Percentiles rank a stretch among this genome's conserved stretches.
These are phyloP conservation scores for Phylloscopus collybita DNA, from an alignment of 2,797 vertebrate genomes.

Conservation along the genomic window DNA sequence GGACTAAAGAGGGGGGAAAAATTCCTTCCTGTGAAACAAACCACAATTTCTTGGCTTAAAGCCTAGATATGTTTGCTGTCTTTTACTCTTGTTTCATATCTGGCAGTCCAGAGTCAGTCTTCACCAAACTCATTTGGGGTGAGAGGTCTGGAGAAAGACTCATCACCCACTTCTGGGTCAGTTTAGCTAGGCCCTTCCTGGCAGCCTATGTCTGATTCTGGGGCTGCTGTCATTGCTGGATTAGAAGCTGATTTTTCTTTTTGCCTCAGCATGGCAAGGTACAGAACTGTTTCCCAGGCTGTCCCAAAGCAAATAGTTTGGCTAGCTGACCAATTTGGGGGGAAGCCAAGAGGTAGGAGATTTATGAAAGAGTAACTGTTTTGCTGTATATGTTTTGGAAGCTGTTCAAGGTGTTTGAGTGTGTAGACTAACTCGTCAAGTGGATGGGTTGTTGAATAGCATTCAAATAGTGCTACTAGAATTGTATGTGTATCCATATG, in stretches of 20 bases:
- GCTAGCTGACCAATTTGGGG: neutral
- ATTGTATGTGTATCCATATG: neutral
- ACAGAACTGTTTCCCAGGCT: neutral
- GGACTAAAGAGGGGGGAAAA: neutral
- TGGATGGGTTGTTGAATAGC: neutral
- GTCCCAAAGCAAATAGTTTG: neutral
- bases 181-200: neutral
- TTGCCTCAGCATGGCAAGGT: neutral
- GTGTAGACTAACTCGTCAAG: neutral
- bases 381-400: neutral
- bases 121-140: neutral
- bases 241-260: neutral
- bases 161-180: neutral
- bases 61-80: neutral
- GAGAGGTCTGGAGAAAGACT: neutral
- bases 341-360: neutral
- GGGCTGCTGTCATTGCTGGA: neutral
- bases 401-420: neutral
- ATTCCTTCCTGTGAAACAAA: neutral
- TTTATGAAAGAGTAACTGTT: neutral
- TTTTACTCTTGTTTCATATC: neutral
- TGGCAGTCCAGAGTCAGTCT: neutral
- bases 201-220: neutral
- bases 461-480: neutral
- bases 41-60: neutral